Base-by-base conservation (phyloP, 2,888 invertebrate species). In the Hyposoter didymator region DNA sequence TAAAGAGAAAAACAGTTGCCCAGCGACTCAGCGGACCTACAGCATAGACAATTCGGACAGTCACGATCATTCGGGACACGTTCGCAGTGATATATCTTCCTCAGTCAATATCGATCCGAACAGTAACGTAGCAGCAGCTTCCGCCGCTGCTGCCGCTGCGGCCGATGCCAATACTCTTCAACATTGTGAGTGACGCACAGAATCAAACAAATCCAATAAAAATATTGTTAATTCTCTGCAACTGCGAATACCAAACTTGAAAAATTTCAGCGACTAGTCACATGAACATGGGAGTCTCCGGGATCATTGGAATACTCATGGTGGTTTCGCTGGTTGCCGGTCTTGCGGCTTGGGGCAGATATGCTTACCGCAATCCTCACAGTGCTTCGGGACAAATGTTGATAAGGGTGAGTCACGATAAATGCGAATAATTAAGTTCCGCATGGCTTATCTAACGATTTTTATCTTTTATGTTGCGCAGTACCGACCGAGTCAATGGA, bases 301-400 rank as follows among this genome's bases (percentile, higher is more conserved):
- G 95, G 59, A 94, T 95, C 72, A 95, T 97, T 70, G 96, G 96
- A 6, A 96, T 97, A 28, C 94, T 98, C 89, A 95, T 98, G 69
- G 94, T 97, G 39, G 93, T 98, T 78, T 95, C 96, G 0, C 93
- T 98, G 67, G 93, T 97, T 12, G 95, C 96, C 78, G 95, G 96
- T 45, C 91, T 96, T n/a, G 96, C 95, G 39, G 95, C 96, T 10
- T 99, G 99, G 99, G 94, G 97, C 22, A 94, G 97, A 22, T 99
- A 99, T 94, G 99, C 99, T 5, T 99, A 99, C 95, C 97, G 97
- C 92, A 98, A 99, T 95, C 99, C 99, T 1, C 99, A 99, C 92
- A 98, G 98, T 7, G 96, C 97, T 74, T 98, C 99, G 89, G 99
- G 99, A 86, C 99, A 99, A 94, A 96, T 99, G 92, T 96, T 99